A percentile compares a stretch with the other conserved stretches of the same genome.
Conservation (phyloP, 2,113 vertebrate species). For the Gopherus flavomarginatus region DNA sequence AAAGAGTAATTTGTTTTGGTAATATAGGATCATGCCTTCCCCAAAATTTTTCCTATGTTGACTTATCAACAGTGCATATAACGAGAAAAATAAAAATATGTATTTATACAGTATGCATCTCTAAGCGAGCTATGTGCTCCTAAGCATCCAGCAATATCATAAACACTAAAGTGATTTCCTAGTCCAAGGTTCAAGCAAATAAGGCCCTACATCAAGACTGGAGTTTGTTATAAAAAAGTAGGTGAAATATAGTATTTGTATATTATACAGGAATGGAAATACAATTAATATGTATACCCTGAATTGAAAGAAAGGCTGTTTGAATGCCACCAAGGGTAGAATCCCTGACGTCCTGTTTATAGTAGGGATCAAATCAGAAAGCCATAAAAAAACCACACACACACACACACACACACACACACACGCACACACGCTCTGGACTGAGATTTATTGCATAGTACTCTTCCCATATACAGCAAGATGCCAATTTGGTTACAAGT, state of each 20-base stretch:
- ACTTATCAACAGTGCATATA: not conserved
- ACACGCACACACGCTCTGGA: not conserved
- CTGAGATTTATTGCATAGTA: not conserved
- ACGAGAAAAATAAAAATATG: not conserved
- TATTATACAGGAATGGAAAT: constrained; percentile 8
- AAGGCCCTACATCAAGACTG: not conserved
- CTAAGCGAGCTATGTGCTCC: not conserved
- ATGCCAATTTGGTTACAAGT: not conserved
- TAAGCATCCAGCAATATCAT: constrained; percentile 1
- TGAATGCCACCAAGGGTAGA: not conserved
- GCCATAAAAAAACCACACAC: not conserved
- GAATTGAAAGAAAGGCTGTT: not conserved
- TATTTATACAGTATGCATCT: constrained; percentile 3
- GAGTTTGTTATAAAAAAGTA: not conserved
- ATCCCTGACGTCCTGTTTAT: not conserved
- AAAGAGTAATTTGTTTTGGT: not conserved
- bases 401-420: not conserved
- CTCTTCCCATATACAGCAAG: not conserved
- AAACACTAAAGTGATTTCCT: constrained; percentile 24
- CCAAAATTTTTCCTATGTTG: not conserved
- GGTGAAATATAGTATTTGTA: not conserved
- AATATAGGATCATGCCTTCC: not conserved
- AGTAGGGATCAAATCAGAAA: not conserved
- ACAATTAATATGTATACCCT: not conserved
- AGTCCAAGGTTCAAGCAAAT: not conserved